Base-by-base conservation (phyloP, 2,113 vertebrate species). In the Pelmatolapia mariae region DNA sequence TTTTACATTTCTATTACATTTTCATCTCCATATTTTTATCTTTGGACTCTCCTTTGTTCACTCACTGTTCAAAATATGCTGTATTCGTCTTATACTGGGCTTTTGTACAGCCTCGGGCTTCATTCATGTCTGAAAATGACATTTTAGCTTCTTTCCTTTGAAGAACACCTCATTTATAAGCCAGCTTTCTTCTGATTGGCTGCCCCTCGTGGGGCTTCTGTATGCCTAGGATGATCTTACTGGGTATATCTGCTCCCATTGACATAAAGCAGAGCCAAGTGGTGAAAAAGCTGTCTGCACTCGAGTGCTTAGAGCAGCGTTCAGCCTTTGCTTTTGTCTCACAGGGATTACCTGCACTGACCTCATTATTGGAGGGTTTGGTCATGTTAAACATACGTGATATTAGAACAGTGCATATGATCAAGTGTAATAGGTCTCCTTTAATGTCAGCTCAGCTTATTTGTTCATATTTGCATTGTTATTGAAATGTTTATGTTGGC, bases 81-180 rank as follows among this genome's bases (percentile, higher is more conserved):
- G 19, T 1, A 8, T 68, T 68, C 0, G 11, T 13, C 19, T 8
- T 15, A 68, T 13, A 2, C 7, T 38, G 61, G 16, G 29, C 29
- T 63, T 63, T 33, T 33, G 33, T 19, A 63, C 63, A 68, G 33
- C 63, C 18, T 40, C 7, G 1, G 33, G 0, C 33, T 5, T 68
- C 33, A 0, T 38, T 0, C 59, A 0, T 36, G 9, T 36, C 10
- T 31, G 26, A 31, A 61, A 61, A 61, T 3, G 10, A 33, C 1
- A 24, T 33, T 61, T 10, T 61, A 0, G 19, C 63, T 40, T 38
- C 33, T 38, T 68, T 22, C 19, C 19, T 40, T 8, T 0, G 19
- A 38, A 22, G 19, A 38, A 8, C 11, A 40, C 7, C 33, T 40
- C 7, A 2, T 33, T 33, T 63, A 63, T 63, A 7, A 19, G 59